These are phyloP conservation scores for Brachionus calyciflorus DNA, from an alignment of 1,140 invertebrate genomes.

Conservation along the genomic window DNA sequence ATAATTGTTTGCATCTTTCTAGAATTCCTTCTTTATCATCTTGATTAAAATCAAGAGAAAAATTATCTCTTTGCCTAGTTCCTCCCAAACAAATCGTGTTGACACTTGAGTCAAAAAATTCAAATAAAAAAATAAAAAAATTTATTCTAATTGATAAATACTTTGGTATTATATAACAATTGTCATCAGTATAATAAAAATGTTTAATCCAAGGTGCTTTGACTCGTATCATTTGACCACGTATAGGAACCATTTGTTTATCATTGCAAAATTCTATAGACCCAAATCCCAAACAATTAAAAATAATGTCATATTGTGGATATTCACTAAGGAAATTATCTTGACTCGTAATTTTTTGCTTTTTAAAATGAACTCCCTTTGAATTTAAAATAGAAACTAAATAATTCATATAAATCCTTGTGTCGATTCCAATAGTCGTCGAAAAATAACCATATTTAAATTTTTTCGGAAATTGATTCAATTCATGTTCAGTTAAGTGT, in stretches of 20 bases:
- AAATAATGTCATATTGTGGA: constrained; percentile 70
- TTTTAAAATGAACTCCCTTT: constrained; percentile 42
- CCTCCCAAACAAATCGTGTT: constrained; percentile 73
- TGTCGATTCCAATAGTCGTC: constrained; percentile 49
- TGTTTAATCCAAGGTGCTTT: constrained; percentile 80
- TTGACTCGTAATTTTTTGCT: constrained; percentile 40
- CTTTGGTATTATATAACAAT: constrained; percentile 79
- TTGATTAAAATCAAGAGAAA: constrained; percentile 67
- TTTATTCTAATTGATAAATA: constrained; percentile 4
- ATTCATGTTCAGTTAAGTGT: constrained; percentile 67
- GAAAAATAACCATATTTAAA: constrained; percentile 65
- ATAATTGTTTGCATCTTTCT: constrained; percentile 69
- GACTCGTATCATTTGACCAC: constrained; percentile 44
- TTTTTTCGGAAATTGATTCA: constrained; percentile 68
- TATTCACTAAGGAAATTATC: constrained; percentile 49
- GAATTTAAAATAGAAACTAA: neutral
- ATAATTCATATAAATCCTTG: constrained; percentile 49
- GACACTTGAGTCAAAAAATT: constrained; percentile 61
- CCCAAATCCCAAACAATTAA: constrained; percentile 84
- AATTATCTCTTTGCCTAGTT: constrained; percentile 74
- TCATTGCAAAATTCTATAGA: constrained; percentile 75
- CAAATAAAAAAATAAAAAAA: neutral
- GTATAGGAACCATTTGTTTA: constrained; percentile 71
- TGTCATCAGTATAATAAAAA: constrained; percentile 77
- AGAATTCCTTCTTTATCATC: constrained; percentile 72